A percentile compares a stretch with the other conserved stretches of the same genome.
Evolutionary conservation across 2,888 invertebrate species (phyloP).

Genomic region (Eupelmus urozonus): DNA sequence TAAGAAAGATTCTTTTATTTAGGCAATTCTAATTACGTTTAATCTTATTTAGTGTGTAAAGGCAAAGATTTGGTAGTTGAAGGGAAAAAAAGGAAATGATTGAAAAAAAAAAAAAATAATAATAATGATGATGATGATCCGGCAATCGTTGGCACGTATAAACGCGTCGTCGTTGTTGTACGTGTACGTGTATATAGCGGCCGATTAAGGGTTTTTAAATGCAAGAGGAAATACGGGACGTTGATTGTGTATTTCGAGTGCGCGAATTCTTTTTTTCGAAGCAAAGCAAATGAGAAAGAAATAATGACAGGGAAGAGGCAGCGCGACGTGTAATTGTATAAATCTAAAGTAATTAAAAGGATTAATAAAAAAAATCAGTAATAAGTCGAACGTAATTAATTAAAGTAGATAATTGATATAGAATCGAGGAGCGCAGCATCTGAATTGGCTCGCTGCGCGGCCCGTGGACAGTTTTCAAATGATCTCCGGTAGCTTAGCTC

Average conservation of each 20-base stretch:
- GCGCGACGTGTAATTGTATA: slow-evolving; percentile 70
- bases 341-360: slow-evolving; percentile 69
- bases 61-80: slow-evolving; percentile 36
- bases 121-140: slow-evolving; percentile 44
- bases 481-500: slow-evolving; percentile 78
- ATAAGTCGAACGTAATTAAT: slow-evolving; percentile 74
- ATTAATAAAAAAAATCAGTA: slow-evolving; percentile 65
- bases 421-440: slow-evolving; percentile 76
- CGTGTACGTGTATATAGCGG: slow-evolving; percentile 40
- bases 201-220: slow-evolving; percentile 45
- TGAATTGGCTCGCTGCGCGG: slow-evolving; percentile 76
- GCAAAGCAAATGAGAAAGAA: slow-evolving; percentile 57
- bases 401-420: slow-evolving; percentile 77
- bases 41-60: slow-evolving; percentile 55
- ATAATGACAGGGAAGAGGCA: slow-evolving; percentile 61
- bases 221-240: slow-evolving; percentile 54
- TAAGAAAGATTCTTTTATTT: slow-evolving; percentile 53
- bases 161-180: slow-evolving; percentile 54
- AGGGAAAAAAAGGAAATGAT: background rate
- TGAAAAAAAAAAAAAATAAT: slow-evolving; percentile 20
- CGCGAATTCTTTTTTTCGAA: slow-evolving; percentile 13
- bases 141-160: slow-evolving; percentile 56
- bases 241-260: slow-evolving; percentile 49
- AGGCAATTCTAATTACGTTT: slow-evolving; percentile 52
- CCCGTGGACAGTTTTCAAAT: slow-evolving; percentile 78